A percentile compares a stretch with the other conserved stretches of the same genome.
Conservation (phyloP, 1,140 invertebrate genomes). For the Drosophila pseudoobscura region DNA sequence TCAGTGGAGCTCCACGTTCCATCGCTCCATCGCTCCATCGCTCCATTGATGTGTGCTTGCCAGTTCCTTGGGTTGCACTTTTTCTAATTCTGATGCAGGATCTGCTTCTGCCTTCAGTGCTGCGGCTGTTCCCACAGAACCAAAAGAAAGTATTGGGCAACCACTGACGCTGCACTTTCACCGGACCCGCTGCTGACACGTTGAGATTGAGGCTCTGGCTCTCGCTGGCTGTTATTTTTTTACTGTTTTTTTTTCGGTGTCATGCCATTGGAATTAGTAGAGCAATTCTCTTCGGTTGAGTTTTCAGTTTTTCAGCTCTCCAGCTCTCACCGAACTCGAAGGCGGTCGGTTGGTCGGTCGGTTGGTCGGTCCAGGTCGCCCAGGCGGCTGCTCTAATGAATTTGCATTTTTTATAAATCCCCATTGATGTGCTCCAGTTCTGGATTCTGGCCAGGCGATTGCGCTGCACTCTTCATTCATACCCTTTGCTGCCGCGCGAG, state of each 20-base stretch:
- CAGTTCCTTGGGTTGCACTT: slow-evolving; percentile 7
- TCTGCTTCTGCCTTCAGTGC: not conserved
- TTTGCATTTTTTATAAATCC: slow-evolving; percentile 82
- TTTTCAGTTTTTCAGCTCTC: not conserved
- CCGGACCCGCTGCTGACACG: slow-evolving; percentile 24
- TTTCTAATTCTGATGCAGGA: not conserved
- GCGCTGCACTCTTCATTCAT: too few relatives aligned
- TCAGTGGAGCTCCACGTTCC: slow-evolving; percentile 9
- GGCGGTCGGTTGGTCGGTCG: slow-evolving; percentile 3
- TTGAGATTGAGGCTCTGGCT: slow-evolving; percentile 13
- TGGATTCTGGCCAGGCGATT: slow-evolving; percentile 18
- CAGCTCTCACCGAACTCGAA: slow-evolving; percentile 5
- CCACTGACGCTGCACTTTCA: slow-evolving; percentile 63
- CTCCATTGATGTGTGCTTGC: slow-evolving; percentile 18
- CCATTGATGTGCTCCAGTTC: slow-evolving; percentile 77
- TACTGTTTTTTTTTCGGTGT: slow-evolving; percentile 7
- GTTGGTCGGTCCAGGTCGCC: slow-evolving; percentile 4
- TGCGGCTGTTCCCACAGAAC: slow-evolving; percentile 29
- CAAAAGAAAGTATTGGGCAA: slow-evolving; percentile 14
- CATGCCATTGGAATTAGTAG: slow-evolving; percentile 46
- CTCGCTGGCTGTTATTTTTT: not conserved
- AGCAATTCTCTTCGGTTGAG: slow-evolving; percentile 14
- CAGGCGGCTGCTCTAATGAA: slow-evolving; percentile 65
- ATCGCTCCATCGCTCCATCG: too few relatives aligned
- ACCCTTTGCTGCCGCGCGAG: too few relatives aligned